Percentiles rank a stretch among this genome's conserved stretches.
These are phyloP conservation scores for Apostichopus californicus DNA, from an alignment of 35 echinoderm and acorn worm species.

Conservation along the genomic window DNA sequence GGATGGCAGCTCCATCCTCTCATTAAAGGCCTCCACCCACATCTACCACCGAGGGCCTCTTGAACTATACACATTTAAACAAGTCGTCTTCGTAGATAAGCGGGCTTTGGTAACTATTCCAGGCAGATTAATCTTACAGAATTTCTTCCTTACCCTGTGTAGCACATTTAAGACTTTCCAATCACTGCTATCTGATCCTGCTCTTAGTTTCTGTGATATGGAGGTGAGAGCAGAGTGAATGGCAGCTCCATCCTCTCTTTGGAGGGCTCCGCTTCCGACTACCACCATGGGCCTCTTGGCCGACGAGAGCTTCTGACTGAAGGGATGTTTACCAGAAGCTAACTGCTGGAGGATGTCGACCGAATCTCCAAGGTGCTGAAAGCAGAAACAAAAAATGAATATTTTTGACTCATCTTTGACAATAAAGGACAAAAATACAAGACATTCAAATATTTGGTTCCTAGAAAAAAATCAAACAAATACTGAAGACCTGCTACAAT, in stretches of 20 bases:
- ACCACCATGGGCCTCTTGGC: slow-evolving; percentile 95
- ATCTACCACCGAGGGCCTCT: slow-evolving; percentile 78
- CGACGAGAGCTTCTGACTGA: slow-evolving; percentile 63
- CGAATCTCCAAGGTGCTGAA: slow-evolving; percentile 87
- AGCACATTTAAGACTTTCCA: slow-evolving; percentile 98
- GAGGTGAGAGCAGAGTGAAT: slow-evolving; percentile 74
- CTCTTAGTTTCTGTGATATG: slow-evolving; percentile 74
- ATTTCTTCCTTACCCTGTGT: slow-evolving; percentile 78
- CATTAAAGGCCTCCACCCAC: slow-evolving; percentile 83
- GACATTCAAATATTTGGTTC: no score
- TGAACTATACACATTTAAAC: slow-evolving; percentile 52
- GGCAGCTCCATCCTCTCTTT: slow-evolving; percentile 82
- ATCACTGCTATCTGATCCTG: slow-evolving; percentile 57
- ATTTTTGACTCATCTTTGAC: no score
- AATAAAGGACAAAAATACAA: no score
- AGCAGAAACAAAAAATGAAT: background rate
- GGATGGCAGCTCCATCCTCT: slow-evolving; percentile 80
- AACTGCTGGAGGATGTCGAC: slow-evolving; percentile 64
- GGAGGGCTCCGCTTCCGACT: slow-evolving; percentile 89
- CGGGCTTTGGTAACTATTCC: no score
- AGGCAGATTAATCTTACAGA: no score
- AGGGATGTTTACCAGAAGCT: slow-evolving; percentile 83
- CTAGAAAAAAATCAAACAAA: no score
- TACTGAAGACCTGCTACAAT: no score
- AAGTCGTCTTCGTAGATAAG: no score